Conservation (phyloP, 2,113 vertebrate genomes). For the Eretmochelys imbricata region DNA sequence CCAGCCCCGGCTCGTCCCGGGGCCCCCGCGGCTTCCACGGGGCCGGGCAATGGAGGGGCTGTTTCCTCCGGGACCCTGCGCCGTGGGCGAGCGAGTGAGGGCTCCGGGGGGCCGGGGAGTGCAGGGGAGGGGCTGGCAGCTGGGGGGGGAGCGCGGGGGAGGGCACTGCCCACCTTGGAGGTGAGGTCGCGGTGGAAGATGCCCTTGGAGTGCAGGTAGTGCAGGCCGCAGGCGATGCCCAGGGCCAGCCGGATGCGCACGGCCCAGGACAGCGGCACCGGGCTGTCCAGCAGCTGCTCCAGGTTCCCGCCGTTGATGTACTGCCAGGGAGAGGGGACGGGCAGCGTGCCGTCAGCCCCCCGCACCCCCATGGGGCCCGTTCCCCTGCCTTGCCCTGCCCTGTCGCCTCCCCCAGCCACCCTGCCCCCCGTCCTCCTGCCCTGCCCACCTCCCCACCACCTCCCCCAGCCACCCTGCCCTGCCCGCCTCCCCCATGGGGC, state of each 20-base stretch:
- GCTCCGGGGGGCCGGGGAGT: fast-evolving
- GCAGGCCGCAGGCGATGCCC: conserved; percentile 89
- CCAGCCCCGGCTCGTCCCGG: not conserved
- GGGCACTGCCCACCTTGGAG: conserved; percentile 85
- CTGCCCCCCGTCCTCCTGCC: too few relatives aligned
- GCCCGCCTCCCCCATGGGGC: too few relatives aligned
- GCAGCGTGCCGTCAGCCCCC: too few relatives aligned
- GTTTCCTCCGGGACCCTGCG: not conserved
- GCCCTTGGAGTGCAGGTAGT: conserved; percentile 94
- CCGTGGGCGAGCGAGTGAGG: fast-evolving
- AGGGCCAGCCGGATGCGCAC: conserved; percentile 87
- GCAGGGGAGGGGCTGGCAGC: not conserved
- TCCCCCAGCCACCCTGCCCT: too few relatives aligned
- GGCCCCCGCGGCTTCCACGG: not conserved
- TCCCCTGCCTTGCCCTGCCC: too few relatives aligned
- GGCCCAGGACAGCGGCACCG: conserved; percentile 88
- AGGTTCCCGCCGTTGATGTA: conserved; percentile 96
- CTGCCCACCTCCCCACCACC: too few relatives aligned
- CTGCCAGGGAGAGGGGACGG: conserved; percentile 63
- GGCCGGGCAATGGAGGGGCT: too few relatives aligned
- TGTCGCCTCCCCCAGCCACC: too few relatives aligned
- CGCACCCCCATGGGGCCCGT: too few relatives aligned
- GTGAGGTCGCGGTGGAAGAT: conserved; percentile 94
- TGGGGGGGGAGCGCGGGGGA: fast-evolving
- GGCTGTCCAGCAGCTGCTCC: conserved; percentile 94